Conservation (phyloP, 2,113 vertebrate species). For the Crotophaga sulcirostris region DNA sequence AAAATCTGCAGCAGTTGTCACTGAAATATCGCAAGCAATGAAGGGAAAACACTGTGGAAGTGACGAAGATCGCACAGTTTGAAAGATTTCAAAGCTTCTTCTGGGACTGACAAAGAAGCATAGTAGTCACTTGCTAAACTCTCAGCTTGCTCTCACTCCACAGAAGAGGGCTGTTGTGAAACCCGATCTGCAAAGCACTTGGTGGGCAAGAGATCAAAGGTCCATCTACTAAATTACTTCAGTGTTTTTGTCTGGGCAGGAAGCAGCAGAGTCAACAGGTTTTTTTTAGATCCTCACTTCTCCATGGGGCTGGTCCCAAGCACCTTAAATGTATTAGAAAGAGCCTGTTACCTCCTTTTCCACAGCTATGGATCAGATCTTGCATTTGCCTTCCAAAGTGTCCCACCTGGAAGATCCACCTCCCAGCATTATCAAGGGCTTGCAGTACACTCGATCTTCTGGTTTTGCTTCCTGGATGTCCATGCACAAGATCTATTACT, state of each 20-base stretch:
- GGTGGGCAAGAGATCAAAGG: conserved; percentile 9
- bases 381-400: neutral
- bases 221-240: neutral
- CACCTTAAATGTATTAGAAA: neutral
- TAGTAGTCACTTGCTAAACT: neutral
- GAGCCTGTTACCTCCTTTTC: neutral
- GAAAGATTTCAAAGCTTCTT: neutral
- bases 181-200: neutral
- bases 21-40: neutral
- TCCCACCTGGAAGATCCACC: neutral
- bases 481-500: neutral
- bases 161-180: neutral
- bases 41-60: neutral
- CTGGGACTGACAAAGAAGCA: neutral
- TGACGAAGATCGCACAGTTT: neutral
- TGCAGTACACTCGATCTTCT: neutral
- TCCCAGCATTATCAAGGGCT: neutral
- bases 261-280: neutral
- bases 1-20: neutral
- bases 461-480: neutral
- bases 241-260: neutral
- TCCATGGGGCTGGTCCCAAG: neutral
- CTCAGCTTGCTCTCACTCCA: neutral
- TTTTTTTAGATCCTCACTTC: neutral
- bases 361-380: neutral